A percentile compares a stretch with the other conserved stretches of the same genome.
Evolutionary conservation across 2,797 vertebrate species (phyloP).

Genomic region (Graptemys geographica): DNA sequence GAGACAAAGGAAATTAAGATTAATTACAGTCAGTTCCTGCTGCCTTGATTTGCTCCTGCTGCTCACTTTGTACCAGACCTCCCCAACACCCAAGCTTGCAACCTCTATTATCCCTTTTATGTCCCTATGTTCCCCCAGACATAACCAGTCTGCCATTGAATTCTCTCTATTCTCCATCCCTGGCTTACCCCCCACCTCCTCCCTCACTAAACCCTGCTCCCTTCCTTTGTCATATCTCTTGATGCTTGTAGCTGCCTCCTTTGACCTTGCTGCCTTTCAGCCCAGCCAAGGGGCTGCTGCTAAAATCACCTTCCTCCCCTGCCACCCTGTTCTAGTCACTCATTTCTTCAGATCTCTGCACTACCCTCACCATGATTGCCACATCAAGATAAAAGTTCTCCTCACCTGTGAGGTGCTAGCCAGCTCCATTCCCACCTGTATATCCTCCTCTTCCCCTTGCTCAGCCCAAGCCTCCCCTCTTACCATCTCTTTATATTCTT

Average conservation of each 20-base stretch:
- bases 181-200: background rate
- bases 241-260: rapidly evolving
- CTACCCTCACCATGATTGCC: background rate
- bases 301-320: rapidly evolving
- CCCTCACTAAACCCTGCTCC: background rate
- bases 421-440: rapidly evolving
- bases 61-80: background rate
- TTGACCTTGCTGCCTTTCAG: rapidly evolving
- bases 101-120: background rate
- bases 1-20: background rate
- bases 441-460: background rate
- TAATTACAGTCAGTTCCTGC: background rate
- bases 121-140: background rate
- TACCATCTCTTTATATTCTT: background rate
- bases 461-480: background rate
- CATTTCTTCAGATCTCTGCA: background rate
- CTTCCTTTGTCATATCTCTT: background rate
- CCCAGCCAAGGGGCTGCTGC: background rate
- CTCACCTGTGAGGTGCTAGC: background rate
- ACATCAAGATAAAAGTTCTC: background rate
- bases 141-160: background rate
- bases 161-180: background rate
- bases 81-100: background rate
- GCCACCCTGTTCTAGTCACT: background rate
- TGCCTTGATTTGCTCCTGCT: background rate